Base-by-base conservation (phyloP, 2,888 invertebrate genomes). In the Rotaria sp. region DNA sequence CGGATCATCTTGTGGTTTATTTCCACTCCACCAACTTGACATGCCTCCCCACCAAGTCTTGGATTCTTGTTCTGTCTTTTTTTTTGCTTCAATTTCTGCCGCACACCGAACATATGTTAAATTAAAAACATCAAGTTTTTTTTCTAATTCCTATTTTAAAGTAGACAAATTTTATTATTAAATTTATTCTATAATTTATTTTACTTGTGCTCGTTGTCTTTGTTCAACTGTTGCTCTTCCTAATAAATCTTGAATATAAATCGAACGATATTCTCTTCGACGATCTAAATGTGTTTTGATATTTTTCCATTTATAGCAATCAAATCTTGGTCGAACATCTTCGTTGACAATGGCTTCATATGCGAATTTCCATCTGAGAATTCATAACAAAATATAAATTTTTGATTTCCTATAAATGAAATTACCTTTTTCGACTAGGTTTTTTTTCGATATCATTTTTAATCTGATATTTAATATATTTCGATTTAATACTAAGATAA, bases 251-350 rank as follows among this genome's bases (percentile, higher is more conserved):
- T 80, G 80, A 80, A 80, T 8, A 45, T 45, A 26, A 45, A 80
- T 3, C 45, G 24, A 21, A 11, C 45, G 80, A 45, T 80, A 80
- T 41, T 41, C 80, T 80, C 45, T 15, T n/a, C 45, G 26, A 15
- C 80, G 80, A 45, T 80, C 45, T 80, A 45, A n/a, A 80, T 80
- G 80, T 80, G 35, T 13, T 85, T 93, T 92, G 92, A 99, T 98
- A 89, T 96, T 94, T 1, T 93, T 91, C 98, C 98, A 99, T 85
- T 95, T 93, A 96, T 97, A 99, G 91, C 96, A 95, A 8, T 92
- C 92, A n/a, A 93, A 93, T 18, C 93, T 92, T 84, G 96, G 93
- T 80, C 93, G 92, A 0, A 96, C 94, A 59, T 94, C 94, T 89
- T 94, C 95, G 90, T 96, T 96, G 52, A 97, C 90, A 41, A 97